phyloP scores from a whole-genome alignment of 2,888 invertebrate genomes.

The Drosophila pseudotakahashii region DNA sequence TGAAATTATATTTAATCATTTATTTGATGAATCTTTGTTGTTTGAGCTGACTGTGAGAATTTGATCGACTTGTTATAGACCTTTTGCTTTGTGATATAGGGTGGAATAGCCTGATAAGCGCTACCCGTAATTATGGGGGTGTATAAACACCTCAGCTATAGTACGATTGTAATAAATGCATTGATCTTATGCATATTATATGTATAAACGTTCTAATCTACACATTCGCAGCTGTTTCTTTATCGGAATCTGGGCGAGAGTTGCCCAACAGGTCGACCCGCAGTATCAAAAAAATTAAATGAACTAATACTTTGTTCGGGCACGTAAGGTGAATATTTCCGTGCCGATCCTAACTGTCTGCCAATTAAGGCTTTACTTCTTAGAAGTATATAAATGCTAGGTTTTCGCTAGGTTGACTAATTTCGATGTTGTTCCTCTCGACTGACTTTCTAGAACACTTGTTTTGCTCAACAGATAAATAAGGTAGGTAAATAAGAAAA shows the following conservation, averaged over 20 bases:
- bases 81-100: not conserved
- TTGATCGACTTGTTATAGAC: slow-evolving; percentile 10
- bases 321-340: slow-evolving; percentile 2
- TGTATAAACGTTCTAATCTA: slow-evolving; percentile 17
- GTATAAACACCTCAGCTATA: not conserved
- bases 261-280: slow-evolving; percentile 7
- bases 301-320: not conserved
- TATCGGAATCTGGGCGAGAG: slow-evolving; percentile 8
- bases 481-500: slow-evolving; percentile 22
- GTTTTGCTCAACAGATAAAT: slow-evolving; percentile 17
- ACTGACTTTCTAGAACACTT: slow-evolving; percentile 34
- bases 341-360: slow-evolving; percentile 1
- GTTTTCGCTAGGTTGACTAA: not conserved
- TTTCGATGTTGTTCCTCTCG: slow-evolving; percentile 20
- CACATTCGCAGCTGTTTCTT: slow-evolving; percentile 20
- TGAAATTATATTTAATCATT: slow-evolving; percentile 21
- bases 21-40: slow-evolving; percentile 11
- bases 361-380: slow-evolving; percentile 3
- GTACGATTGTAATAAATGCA: not conserved
- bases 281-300: slow-evolving; percentile 3
- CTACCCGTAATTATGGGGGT: not conserved
- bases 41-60: not conserved
- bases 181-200: not conserved
- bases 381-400: not conserved
- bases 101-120: slow-evolving; percentile 7